Conservation (phyloP, 2,113 vertebrate species). For the Solea senegalensis region DNA sequence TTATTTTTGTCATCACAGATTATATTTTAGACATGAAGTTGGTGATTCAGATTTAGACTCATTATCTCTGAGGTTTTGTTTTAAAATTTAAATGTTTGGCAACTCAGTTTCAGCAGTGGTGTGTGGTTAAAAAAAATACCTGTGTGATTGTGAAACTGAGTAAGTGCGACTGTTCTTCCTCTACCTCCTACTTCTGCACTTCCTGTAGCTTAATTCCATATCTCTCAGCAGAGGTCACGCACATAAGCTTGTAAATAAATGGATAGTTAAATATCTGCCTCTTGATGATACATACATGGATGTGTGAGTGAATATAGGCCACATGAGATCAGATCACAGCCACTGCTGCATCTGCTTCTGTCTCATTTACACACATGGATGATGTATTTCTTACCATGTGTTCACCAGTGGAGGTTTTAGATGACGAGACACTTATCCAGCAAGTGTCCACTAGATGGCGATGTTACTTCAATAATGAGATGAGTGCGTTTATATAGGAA, state of each 20-base stretch:
- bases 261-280: slow-evolving; percentile 44
- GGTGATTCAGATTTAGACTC: slow-evolving; percentile 12
- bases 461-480: slow-evolving; percentile 20
- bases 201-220: slow-evolving; percentile 49
- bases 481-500: neutral
- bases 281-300: slow-evolving; percentile 34
- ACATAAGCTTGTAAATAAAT: slow-evolving; percentile 52
- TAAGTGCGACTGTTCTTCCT: neutral
- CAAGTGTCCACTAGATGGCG: slow-evolving; percentile 68
- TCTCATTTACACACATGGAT: neutral
- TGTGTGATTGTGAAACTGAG: neutral
- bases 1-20: too few relatives aligned
- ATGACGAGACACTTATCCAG: slow-evolving; percentile 1
- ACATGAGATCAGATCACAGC: slow-evolving; percentile 30
- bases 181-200: slow-evolving; percentile 18
- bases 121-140: slow-evolving; percentile 10
- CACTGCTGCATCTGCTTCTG: slow-evolving; percentile 6
- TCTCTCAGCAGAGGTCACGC: slow-evolving; percentile 46
- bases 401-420: neutral
- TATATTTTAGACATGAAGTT: too few relatives aligned
- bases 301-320: slow-evolving; percentile 27
- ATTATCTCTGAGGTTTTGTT: slow-evolving; percentile 19
- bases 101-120: neutral
- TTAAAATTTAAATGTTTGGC: slow-evolving; percentile 13
- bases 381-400: neutral